Conservation (phyloP, 2,888 invertebrate species). For the Cylloceria caligata region DNA sequence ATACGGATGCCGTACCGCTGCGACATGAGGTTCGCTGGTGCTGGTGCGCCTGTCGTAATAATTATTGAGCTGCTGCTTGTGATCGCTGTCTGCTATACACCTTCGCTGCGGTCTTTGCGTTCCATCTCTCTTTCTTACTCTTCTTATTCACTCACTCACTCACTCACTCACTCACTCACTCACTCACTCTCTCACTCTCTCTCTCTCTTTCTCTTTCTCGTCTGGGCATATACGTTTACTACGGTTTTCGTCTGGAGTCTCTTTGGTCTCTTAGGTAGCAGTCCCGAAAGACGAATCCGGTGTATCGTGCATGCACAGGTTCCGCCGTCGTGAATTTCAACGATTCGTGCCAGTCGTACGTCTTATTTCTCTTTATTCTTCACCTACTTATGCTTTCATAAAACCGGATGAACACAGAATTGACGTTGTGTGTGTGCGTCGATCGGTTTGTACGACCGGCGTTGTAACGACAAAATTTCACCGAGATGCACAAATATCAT, state of each 20-base stretch:
- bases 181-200: constrained; percentile 1
- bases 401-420: not conserved
- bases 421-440: not conserved
- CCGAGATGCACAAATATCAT: not conserved
- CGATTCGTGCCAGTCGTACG: constrained; percentile 10
- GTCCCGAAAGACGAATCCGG: constrained; percentile 11
- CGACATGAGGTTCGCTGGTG: constrained; percentile 48
- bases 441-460: not conserved
- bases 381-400: not conserved
- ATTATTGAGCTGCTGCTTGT: constrained; percentile 63
- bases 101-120: constrained; percentile 46
- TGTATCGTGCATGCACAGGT: constrained; percentile 14
- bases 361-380: not conserved
- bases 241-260: constrained; percentile 20
- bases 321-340: not conserved
- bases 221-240: not conserved
- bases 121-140: constrained; percentile 15
- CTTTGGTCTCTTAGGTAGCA: constrained; percentile 10
- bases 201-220: not conserved
- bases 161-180: not conserved
- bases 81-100: constrained; percentile 65
- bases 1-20: constrained; percentile 32
- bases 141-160: not conserved
- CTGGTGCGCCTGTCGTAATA: constrained; percentile 63
- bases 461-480: not conserved